Base-by-base conservation (phyloP, 2,888 invertebrate species). In the Pristionchus exspectatus region DNA sequence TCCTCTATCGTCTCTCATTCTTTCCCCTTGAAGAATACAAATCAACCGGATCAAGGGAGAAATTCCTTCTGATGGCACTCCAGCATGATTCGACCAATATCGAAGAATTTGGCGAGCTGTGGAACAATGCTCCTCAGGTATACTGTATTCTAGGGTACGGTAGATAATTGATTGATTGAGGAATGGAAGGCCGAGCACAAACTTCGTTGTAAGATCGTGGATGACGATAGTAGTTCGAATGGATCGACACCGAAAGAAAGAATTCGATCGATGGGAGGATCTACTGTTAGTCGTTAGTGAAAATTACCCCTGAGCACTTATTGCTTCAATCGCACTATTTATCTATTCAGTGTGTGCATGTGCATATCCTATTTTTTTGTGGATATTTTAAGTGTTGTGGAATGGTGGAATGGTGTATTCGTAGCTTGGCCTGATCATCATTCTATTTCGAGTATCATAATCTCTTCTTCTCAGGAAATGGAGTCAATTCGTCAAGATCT, bases 1-100 rank as follows among this genome's bases (percentile, higher is more conserved):
- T 30, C 33, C 72, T 30, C 33, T n/a, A 38, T n/a, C 24, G 44
- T 2, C 7, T 44, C 44, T 30, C 77, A 77, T 21, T 14, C 56
- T 14, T 10, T 63, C 63, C 63, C 5, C 21, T 63, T 63, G 38
- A 89, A 93, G 94, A 93, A 86, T 94, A 94, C 87, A 91, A 91
- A 27, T 88, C 91, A n/a, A 92, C 93, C 14, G 92, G 92, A 88
- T 91, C 87, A 54, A 90, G 91, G 21, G 94, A 94, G 90, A 93
- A 93, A 88, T 93, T 94, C 77, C 91, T 94, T 10, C 87, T 94
- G 21, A 91, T 93, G 90, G 92, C 93, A 1, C 90, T 93, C 85
- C 92, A 92, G 89, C 92, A 93, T 10, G 90, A 91, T 21, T 90
- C 90, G 27, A 87, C 91, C 27, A 91, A 91, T 30, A 77, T 92